A percentile compares a stretch with the other conserved stretches of the same genome.
These are phyloP conservation scores for Zaprionus africanus DNA, from an alignment of 1,140 invertebrate species.

Conservation along the genomic window DNA sequence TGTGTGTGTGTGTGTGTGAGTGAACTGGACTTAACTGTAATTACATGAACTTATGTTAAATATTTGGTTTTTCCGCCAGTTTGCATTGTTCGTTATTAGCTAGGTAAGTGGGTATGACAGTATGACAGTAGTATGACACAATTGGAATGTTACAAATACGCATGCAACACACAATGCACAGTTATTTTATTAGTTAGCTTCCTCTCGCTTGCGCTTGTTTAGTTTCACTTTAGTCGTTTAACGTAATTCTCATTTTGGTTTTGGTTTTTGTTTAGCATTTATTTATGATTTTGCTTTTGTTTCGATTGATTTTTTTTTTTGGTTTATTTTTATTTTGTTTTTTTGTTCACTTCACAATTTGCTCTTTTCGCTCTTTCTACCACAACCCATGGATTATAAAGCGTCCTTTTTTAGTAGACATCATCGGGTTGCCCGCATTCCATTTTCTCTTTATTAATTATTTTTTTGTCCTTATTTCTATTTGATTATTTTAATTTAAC, in stretches of 20 bases:
- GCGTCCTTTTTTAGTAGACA: conserved; percentile 24
- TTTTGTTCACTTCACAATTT: conserved; percentile 15
- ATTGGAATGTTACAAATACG: conserved; percentile 44
- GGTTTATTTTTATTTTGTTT: conserved; percentile 9
- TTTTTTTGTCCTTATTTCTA: conserved; percentile 6
- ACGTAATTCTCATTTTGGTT: conserved; percentile 16
- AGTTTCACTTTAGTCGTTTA: conserved; percentile 17
- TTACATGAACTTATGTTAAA: conserved; percentile 68
- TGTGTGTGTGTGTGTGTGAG: conserved; percentile 6
- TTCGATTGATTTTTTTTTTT: conserved; percentile 10
- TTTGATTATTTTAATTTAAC: conserved; percentile 63
- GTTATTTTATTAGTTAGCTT: conserved; percentile 19
- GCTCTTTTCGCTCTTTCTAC: conserved; percentile 33
- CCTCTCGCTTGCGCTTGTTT: conserved; percentile 8
- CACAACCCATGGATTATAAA: conserved; percentile 57
- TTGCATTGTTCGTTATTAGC: conserved; percentile 59
- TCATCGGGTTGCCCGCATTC: conserved; percentile 9
- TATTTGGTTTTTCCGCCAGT: conserved; percentile 52
- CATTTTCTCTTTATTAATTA: conserved; percentile 9
- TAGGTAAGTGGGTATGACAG: conserved; percentile 44
- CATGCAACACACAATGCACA: conserved; percentile 28
- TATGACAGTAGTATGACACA: conserved; percentile 48
- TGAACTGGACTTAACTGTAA: conserved; percentile 65
- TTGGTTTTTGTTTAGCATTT: neutral
- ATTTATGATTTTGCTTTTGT: neutral